Evolutionary conservation across 1,140 invertebrate genomes (phyloP).

Genomic region (Formica selysi): DNA sequence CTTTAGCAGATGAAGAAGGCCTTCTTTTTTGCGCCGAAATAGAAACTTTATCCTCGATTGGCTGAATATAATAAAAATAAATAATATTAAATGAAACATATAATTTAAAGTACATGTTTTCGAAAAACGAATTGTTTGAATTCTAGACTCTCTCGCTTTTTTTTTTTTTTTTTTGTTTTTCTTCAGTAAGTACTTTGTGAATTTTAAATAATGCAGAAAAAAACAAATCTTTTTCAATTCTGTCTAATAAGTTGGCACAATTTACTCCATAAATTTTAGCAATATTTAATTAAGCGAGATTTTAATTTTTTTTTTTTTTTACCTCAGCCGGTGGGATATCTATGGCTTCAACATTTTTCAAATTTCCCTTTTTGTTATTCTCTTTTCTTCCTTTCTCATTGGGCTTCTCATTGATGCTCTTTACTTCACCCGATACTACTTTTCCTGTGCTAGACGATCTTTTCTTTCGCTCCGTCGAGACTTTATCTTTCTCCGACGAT

Average conservation of each 20-base stretch:
- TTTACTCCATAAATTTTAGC: background rate
- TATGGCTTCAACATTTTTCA: conserved; percentile 31
- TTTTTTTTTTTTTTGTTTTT: background rate
- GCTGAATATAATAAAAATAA: conserved; percentile 44
- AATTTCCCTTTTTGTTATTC: conserved; percentile 11
- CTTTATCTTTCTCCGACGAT: conserved; percentile 69
- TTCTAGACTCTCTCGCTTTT: background rate
- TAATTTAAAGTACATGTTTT: background rate
- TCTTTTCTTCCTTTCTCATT: conserved; percentile 21
- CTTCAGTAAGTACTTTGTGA: background rate
- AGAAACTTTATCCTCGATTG: conserved; percentile 45
- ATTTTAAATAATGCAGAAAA: background rate
- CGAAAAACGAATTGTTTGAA: background rate
- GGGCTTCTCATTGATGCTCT: background rate
- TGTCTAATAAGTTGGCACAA: background rate
- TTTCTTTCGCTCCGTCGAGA: conserved; percentile 65
- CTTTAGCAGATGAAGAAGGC: conserved; percentile 64
- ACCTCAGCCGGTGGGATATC: conserved; percentile 52
- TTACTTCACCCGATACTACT: conserved; percentile 27
- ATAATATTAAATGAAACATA: background rate
- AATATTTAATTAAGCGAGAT: background rate
- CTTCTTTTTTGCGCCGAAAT: conserved; percentile 52
- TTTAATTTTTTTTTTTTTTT: conserved; percentile 10
- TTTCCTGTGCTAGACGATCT: conserved; percentile 56
- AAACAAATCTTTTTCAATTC: background rate